A percentile compares a stretch with the other conserved stretches of the same genome.
These are phyloP conservation scores for Yponomeuta plumbellus DNA, from an alignment of 2,888 invertebrate genomes.

Conservation along the genomic window DNA sequence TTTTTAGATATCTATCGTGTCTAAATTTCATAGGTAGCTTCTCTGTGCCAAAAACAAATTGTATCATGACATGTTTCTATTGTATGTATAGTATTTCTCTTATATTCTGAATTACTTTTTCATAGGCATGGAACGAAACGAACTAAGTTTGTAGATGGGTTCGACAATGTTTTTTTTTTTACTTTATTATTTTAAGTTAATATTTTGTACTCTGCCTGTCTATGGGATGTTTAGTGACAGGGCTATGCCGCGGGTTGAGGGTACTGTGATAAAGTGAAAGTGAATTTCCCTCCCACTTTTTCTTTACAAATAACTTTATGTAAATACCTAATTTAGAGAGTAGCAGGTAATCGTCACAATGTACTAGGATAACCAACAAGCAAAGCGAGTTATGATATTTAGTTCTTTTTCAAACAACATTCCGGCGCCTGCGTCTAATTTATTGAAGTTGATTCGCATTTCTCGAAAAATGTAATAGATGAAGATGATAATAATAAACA, in stretches of 20 bases:
- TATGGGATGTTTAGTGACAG: background rate
- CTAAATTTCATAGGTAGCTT: slow-evolving; percentile 27
- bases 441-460: background rate
- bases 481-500: background rate
- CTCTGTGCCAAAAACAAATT: slow-evolving; percentile 60
- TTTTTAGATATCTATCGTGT: slow-evolving; percentile 39
- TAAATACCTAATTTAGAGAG: background rate
- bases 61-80: slow-evolving; percentile 60
- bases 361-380: slow-evolving; percentile 37
- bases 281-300: background rate
- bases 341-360: slow-evolving; percentile 26
- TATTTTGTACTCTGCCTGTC: background rate
- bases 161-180: background rate
- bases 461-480: background rate
- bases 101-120: background rate
- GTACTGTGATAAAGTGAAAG: slow-evolving; percentile 5
- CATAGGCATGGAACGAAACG: background rate
- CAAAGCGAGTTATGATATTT: slow-evolving; percentile 36
- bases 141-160: background rate
- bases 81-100: slow-evolving; percentile 31
- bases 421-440: slow-evolving; percentile 6
- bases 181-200: background rate
- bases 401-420: slow-evolving; percentile 1
- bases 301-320: background rate
- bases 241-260: background rate